phyloP scores from a whole-genome alignment of 2,113 vertebrate species.

The Garra rufa region DNA sequence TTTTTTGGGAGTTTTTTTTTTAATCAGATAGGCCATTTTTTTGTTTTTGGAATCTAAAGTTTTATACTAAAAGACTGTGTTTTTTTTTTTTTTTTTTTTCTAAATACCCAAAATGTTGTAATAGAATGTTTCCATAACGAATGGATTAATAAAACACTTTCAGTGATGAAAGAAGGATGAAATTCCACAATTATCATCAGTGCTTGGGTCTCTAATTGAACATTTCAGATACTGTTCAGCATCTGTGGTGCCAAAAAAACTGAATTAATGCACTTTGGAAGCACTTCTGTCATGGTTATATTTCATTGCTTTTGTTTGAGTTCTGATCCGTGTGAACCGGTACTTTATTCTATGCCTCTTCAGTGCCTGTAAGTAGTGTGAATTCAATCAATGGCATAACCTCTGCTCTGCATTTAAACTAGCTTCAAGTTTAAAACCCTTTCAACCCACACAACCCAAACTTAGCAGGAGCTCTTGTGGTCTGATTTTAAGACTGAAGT shows the following conservation, averaged over 20 bases:
- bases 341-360: conserved; percentile 22
- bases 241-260: background rate
- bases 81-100: background rate
- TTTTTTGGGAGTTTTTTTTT: too few relatives aligned
- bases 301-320: background rate
- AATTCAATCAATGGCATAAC: conserved; percentile 34
- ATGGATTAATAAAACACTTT: background rate
- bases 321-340: background rate
- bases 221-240: background rate
- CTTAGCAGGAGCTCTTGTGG: conserved; percentile 26
- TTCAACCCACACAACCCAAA: conserved; percentile 27
- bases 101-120: background rate
- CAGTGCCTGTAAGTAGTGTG: conserved; percentile 6
- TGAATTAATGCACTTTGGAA: background rate
- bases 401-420: conserved; percentile 27
- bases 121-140: background rate
- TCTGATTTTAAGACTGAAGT: conserved; percentile 11
- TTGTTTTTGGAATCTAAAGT: background rate
- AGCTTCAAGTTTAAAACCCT: conserved; percentile 18
- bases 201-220: background rate
- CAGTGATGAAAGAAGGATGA: background rate
- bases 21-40: background rate
- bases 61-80: too few relatives aligned
- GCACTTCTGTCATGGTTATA: conserved; percentile 15
- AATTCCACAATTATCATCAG: background rate